Evolutionary conservation across 2,888 invertebrate species (phyloP).

Genomic region (Glyphotaelius pellucidus): DNA sequence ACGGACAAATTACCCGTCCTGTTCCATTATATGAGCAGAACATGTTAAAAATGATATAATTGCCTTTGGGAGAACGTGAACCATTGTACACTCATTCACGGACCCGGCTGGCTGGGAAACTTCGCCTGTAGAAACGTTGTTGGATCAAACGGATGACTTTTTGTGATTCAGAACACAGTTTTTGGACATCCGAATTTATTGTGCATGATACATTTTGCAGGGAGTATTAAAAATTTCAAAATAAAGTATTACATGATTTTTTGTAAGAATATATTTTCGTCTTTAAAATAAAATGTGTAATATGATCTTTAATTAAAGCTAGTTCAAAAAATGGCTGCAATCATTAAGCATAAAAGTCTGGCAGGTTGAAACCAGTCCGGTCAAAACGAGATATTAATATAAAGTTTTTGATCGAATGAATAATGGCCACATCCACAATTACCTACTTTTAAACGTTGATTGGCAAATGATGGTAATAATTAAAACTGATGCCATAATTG

Average conservation of each 20-base stretch:
- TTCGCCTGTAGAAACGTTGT: constrained; percentile 10
- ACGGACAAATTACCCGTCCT: constrained; percentile 64
- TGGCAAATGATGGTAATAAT: no score
- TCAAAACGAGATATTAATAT: no score
- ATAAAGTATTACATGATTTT: neutral
- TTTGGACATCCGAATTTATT: neutral
- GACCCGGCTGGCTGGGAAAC: neutral
- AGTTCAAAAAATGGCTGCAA: no score
- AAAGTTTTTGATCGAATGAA: no score
- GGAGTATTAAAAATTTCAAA: neutral
- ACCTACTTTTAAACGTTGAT: no score
- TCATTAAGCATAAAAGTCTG: no score
- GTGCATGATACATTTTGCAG: neutral
- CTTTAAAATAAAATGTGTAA: no score
- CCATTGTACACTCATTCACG: constrained; percentile 66
- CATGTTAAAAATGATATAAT: constrained; percentile 65
- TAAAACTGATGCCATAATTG: no score
- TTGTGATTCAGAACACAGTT: neutral
- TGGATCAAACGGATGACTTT: constrained; percentile 16
- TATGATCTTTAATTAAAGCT: no score
- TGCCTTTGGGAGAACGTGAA: constrained; percentile 68
- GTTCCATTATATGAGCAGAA: constrained; percentile 62
- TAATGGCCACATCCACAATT: no score
- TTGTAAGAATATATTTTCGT: no score
- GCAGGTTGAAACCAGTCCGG: no score